These are phyloP conservation scores for Mesocricetus auratus DNA, from an alignment of 2,113 vertebrate genomes.

Conservation along the genomic window DNA sequence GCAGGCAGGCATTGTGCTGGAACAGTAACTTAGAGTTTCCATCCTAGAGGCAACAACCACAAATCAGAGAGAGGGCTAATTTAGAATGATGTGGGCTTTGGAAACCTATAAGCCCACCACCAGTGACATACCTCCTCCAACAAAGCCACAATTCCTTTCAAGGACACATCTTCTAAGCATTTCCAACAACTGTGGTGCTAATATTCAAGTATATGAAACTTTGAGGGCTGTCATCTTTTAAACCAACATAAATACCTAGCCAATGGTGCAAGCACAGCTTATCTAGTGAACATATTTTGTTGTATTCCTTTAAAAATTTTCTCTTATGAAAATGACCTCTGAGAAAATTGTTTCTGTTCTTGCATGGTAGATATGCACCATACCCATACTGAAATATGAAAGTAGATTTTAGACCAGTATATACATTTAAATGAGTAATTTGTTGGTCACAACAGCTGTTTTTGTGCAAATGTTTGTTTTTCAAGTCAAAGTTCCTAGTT, in stretches of 20 bases:
- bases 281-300: neutral
- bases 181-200: neutral
- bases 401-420: neutral
- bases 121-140: neutral
- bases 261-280: neutral
- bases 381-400: neutral
- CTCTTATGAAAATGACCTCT: neutral
- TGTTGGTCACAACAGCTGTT: neutral
- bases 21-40: neutral
- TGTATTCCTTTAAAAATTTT: neutral
- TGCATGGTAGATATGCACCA: neutral
- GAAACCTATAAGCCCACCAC: neutral
- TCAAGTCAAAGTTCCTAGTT: neutral
- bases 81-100: neutral
- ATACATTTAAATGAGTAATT: neutral
- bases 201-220: neutral
- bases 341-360: neutral
- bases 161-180: no score
- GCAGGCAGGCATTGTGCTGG: neutral
- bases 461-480: neutral
- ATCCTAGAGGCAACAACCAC: neutral
- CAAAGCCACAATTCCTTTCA: neutral
- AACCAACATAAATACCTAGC: neutral
- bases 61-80: neutral
- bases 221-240: neutral